Base-by-base conservation (phyloP, 1,140 invertebrate species). In the Latrodectus geometricus region DNA sequence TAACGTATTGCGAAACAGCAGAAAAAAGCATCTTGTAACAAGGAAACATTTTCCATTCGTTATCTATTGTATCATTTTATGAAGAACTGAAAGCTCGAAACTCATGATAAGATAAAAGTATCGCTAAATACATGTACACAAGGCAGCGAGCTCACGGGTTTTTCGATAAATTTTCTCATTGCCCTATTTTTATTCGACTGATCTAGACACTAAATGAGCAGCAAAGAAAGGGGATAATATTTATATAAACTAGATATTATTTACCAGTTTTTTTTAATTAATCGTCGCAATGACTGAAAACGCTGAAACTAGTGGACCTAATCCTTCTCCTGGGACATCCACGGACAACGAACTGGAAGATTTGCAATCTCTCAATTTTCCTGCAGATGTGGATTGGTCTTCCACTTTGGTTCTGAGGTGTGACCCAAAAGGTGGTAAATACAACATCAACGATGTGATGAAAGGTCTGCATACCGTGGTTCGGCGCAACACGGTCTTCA, bases 361-460 rank as follows among this genome's bases (percentile, higher is more conserved):
- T 20, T n/a, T 85, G n/a, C 20, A 85, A 5, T 69, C 23, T 20
- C 50, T 85, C 0, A 61, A 77, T 12, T 85, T 85, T 48, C 83
- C 83, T 0, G 48, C 48, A 0, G 83, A 85, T 14, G 49, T 85
- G 7, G 83, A 85, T 50, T 85, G 83, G 83, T 85, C 83, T 14
- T 23, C 83, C 12, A 85, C 83, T 9, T 20, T 85, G 48, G 66
- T 85, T 0, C 52, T 85, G 7, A 68, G 83, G 48, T 85, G 83
- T n/a, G 83, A 85, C 20, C 83, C 83, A 0, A 49, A n/a, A 1
- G 83, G 48, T 0, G 48, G 65, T 68, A 74, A 74, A 9, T 85
- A 85, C 66, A 85, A 85, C n/a, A 15, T 78, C 20, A 48, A 49
- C 7, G 83, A 85, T 61, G 73, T 85, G 14, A 50, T 70, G n/a